Base-by-base conservation (phyloP, 2,888 invertebrate species). In the Calameuta idolon region DNA sequence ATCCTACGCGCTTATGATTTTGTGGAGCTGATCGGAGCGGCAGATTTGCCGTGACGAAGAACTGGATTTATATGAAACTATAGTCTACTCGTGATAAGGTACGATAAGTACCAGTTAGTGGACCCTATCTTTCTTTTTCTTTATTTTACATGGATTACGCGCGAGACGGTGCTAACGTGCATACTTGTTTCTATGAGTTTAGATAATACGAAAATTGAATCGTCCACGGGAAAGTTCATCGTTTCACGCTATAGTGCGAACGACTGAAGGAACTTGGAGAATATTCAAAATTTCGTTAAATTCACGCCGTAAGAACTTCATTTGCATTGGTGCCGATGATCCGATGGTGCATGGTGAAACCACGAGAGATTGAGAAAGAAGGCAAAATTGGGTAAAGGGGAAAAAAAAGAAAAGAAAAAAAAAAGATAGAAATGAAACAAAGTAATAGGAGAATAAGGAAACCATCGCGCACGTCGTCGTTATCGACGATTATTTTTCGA, bases 401-500 rank as follows among this genome's bases (percentile, higher is more conserved):
- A 15, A 4, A 12, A 12, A 4, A 15, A 15, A 33, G 4, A 33
- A 33, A 33, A 37, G 1, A 37, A 37, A 37, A 12, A 37, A 37
- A 2, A 33, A 33, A 33, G 15, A 15, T 15, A 15, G 40, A 23
- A 40, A 15, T 4, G 15, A 40, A 15, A 40, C 35, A 12, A 35
- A 35, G 12, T 35, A 35, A 35, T 35, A 35, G 35, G 35, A 9
- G 23, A 55, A 55, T 23, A 23, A 55, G 23, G 5, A 55, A 23
- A 23, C 55, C 35, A 37, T 76, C 76, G 40, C 76, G 74, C 71
- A 69, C 69, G 55, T 55, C 80, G 83, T 82, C 83, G 83, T 82
- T 81, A 78, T 9, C 23, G 55, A 55, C 55, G 55, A 2, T 85
- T 85, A 84, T 86, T 85, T 84, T 85, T 85, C 69, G 12, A 69